These are phyloP conservation scores for Temnothorax nylanderi DNA, from an alignment of 1,140 invertebrate species.

Conservation along the genomic window DNA sequence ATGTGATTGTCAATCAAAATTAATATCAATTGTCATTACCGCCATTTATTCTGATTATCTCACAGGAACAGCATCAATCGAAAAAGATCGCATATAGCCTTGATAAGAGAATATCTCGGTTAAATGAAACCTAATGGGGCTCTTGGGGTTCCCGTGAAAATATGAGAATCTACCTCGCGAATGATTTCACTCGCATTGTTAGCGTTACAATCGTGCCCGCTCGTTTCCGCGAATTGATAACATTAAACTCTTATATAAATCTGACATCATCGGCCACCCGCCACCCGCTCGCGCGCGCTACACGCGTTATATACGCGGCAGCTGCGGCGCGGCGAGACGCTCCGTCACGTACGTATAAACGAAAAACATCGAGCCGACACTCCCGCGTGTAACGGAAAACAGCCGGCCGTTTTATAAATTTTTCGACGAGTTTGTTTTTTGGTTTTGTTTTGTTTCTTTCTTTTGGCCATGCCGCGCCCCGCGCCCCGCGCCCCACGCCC, in stretches of 20 bases:
- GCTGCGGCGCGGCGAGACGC: no score
- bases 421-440: no score
- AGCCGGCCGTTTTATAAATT: not conserved
- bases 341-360: not conserved
- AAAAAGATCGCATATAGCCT: not conserved
- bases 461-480: no score
- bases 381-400: not conserved
- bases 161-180: no score
- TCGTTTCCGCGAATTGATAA: slow-evolving; percentile 53
- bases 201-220: slow-evolving; percentile 23
- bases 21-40: no score
- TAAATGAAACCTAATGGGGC: no score
- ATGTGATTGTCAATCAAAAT: not conserved
- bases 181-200: slow-evolving; percentile 21
- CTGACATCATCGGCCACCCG: slow-evolving; percentile 52
- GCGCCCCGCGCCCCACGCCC: no score
- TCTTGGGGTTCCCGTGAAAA: no score
- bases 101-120: not conserved
- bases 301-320: no score
- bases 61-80: not conserved
- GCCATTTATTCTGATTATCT: no score
- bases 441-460: no score
- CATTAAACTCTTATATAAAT: slow-evolving; percentile 56
- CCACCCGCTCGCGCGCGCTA: not conserved
- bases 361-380: slow-evolving; percentile 24